Evolutionary conservation across 2,113 vertebrate species (phyloP).

Genomic region (Podarcis raffonei): DNA sequence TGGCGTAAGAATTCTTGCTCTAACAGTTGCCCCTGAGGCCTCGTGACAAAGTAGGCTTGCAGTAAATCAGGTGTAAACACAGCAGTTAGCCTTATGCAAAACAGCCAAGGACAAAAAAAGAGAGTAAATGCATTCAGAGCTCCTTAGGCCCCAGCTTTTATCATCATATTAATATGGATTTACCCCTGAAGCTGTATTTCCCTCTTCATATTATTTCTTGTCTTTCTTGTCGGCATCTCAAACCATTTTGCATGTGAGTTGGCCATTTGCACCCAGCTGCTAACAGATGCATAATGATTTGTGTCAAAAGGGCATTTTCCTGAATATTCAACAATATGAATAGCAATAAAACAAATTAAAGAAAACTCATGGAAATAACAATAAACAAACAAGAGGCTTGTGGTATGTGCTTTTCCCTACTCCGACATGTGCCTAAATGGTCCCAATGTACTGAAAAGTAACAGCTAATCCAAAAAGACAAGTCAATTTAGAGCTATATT

Average conservation of each 20-base stretch:
- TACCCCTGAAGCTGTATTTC: neutral
- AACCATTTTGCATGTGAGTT: conserved; percentile 19
- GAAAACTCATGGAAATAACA: neutral
- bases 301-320: conserved; percentile 29
- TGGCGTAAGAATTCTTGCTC: neutral
- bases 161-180: neutral
- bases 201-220: neutral
- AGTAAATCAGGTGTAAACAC: neutral
- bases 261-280: neutral
- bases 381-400: conserved; percentile 17
- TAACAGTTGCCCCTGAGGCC: neutral
- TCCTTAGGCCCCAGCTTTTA: neutral
- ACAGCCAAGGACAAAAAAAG: neutral
- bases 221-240: conserved; percentile 20
- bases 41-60: neutral
- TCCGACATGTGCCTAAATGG: conserved; percentile 56
- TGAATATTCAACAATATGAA: neutral
- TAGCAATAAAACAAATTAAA: neutral
- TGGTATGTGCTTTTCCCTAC: conserved; percentile 34
- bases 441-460: conserved; percentile 55
- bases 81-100: neutral
- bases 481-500: conserved; percentile 68
- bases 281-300: neutral
- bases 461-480: conserved; percentile 63
- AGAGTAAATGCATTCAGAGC: neutral